Evolutionary conservation across 1,140 invertebrate genomes (phyloP).

Genomic region (Daktulosphaira vitifoliae): DNA sequence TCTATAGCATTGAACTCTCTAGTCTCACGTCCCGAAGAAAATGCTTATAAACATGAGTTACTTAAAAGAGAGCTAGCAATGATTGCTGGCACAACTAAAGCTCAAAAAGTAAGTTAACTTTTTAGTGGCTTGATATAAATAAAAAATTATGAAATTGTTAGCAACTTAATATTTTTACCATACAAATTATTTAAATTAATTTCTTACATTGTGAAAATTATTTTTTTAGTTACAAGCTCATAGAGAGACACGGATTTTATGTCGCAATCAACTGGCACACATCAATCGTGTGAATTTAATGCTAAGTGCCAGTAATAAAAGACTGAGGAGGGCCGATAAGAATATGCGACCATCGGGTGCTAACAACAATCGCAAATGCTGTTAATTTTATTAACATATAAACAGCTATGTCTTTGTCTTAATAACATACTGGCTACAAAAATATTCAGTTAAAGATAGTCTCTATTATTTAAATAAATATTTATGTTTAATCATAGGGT

Average conservation of each 20-base stretch:
- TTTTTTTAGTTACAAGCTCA: conserved; percentile 35
- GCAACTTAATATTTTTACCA: too few relatives aligned
- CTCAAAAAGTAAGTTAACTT: conserved; percentile 14
- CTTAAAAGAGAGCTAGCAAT: conserved; percentile 31
- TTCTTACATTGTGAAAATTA: too few relatives aligned
- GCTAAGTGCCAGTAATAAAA: conserved; percentile 52
- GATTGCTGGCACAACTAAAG: conserved; percentile 28
- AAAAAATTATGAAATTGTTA: too few relatives aligned
- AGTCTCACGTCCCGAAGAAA: conserved; percentile 26
- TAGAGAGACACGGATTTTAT: conserved; percentile 47
- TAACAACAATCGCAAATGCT: conserved; percentile 68
- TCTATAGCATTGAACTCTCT: conserved; percentile 26
- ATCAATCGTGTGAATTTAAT: conserved; percentile 56
- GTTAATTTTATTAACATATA: conserved; percentile 32
- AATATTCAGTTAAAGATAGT: conserved; percentile 31
- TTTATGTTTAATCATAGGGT: conserved; percentile 21
- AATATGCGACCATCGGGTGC: conserved; percentile 55
- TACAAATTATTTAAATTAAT: too few relatives aligned
- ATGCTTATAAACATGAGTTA: conserved; percentile 25
- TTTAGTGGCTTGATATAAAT: neutral
- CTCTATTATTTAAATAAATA: conserved; percentile 28
- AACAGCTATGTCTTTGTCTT: too few relatives aligned
- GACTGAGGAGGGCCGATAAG: conserved; percentile 53
- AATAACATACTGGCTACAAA: conserved; percentile 19
- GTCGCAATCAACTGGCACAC: conserved; percentile 52